Percentiles rank a stretch among this genome's conserved stretches.
These are phyloP conservation scores for Petrophora chlorosata DNA, from an alignment of 2,888 invertebrate species.

Conservation along the genomic window DNA sequence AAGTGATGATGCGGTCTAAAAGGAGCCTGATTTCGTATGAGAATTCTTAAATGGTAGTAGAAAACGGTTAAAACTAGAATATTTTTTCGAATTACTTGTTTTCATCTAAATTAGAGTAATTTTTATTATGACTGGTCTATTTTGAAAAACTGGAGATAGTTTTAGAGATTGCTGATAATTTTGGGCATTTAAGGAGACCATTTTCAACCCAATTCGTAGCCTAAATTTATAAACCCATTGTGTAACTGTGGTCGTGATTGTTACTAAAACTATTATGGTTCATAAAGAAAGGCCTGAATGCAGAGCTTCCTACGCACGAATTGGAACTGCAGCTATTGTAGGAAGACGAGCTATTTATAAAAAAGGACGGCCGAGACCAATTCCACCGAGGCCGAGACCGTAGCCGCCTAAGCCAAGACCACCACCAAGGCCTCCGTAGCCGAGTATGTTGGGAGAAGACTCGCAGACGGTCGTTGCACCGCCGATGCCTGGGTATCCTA, in stretches of 20 bases:
- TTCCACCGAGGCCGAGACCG: constrained; percentile 14
- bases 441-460: constrained; percentile 21
- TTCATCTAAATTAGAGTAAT: too few relatives aligned
- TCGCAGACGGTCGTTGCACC: constrained; percentile 36
- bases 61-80: background rate
- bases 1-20: too few relatives aligned
- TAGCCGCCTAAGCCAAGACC: background rate
- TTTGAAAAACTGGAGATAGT: background rate
- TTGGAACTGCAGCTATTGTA: constrained; percentile 23
- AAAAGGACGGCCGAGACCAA: constrained; percentile 45
- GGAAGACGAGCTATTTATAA: constrained; percentile 46
- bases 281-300: constrained; percentile 7
- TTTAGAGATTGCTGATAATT: background rate
- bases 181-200: constrained; percentile 9
- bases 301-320: constrained; percentile 15
- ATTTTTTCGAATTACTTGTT: too few relatives aligned
- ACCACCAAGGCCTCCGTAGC: constrained; percentile 21
- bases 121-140: too few relatives aligned
- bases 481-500: constrained; percentile 9
- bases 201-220: constrained; percentile 8
- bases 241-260: background rate
- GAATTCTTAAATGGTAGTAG: too few relatives aligned
- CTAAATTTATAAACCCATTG: constrained; percentile 3
- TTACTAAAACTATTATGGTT: constrained; percentile 10
- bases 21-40: too few relatives aligned